These are phyloP conservation scores for Myopa testacea DNA, from an alignment of 2,888 invertebrate species.

Conservation along the genomic window DNA sequence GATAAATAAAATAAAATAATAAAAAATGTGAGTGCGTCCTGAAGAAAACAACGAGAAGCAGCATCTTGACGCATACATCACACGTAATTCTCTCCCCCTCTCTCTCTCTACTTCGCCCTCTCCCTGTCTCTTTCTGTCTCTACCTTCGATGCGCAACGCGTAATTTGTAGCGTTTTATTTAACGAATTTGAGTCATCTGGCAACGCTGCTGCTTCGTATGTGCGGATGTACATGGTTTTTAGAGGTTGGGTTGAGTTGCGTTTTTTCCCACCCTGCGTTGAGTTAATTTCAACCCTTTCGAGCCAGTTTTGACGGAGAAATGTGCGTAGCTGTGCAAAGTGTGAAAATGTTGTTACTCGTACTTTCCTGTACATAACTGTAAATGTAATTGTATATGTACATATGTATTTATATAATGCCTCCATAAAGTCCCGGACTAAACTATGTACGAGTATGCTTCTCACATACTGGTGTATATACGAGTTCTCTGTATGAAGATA, in stretches of 20 bases:
- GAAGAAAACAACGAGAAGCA: background rate
- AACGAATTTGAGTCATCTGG: conserved; percentile 10
- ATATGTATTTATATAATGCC: background rate
- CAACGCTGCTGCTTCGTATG: conserved; percentile 3
- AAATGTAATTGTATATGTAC: background rate
- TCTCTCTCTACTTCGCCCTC: too few species aligned
- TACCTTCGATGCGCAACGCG: background rate
- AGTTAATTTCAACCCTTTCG: conserved; percentile 37
- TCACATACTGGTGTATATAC: background rate
- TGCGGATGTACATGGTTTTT: background rate
- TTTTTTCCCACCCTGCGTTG: conserved; percentile 19
- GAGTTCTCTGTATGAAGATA: background rate
- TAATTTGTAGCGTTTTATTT: background rate
- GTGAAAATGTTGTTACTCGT: conserved; percentile 24
- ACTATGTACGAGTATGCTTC: background rate
- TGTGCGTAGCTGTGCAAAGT: conserved; percentile 14
- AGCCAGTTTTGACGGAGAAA: conserved; percentile 23
- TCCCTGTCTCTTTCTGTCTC: background rate
- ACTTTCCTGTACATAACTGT: conserved; percentile 9
- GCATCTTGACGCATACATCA: background rate
- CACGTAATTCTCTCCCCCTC: conserved; percentile 9
- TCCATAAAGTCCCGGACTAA: background rate
- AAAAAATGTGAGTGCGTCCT: background rate
- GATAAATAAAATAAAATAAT: background rate
- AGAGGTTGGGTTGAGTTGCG: conserved; percentile 9